A percentile compares a stretch with the other conserved stretches of the same genome.
phyloP scores from a whole-genome alignment of 2,888 invertebrate species.

The Plebejus melissa region DNA sequence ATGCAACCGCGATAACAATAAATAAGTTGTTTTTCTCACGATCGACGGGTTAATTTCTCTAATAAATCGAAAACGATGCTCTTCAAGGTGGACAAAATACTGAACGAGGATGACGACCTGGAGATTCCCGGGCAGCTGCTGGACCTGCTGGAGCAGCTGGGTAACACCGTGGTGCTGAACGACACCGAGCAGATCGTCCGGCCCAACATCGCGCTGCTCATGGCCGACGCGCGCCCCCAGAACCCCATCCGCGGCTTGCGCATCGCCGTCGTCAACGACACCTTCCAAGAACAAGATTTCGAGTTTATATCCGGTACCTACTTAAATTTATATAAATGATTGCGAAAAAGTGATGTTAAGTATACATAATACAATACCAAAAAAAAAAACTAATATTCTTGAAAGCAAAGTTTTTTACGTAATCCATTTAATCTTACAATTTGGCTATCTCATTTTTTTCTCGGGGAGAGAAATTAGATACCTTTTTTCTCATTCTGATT shows the following conservation, averaged over 20 bases:
- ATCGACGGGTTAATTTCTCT: no score
- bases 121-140: constrained; percentile 58
- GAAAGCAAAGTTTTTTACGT: no score
- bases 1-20: no score
- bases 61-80: neutral
- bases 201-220: constrained; percentile 58
- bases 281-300: constrained; percentile 53
- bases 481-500: no score
- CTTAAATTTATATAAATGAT: neutral
- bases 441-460: no score
- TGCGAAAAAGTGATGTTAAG: no score
- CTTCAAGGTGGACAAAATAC: constrained; percentile 58
- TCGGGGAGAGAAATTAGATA: no score
- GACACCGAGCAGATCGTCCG: constrained; percentile 48
- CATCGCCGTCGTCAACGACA: constrained; percentile 47
- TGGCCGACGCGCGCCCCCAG: constrained; percentile 53
- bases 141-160: constrained; percentile 58
- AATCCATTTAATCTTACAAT: no score
- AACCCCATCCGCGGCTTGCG: constrained; percentile 57
- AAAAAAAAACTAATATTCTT: no score
- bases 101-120: constrained; percentile 47
- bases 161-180: constrained; percentile 51
- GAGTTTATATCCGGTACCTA: constrained; percentile 54
- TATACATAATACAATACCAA: no score
- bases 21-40: no score